Evolutionary conservation across 2,797 vertebrate species (phyloP).

Genomic region (Notolabrus celidotus): DNA sequence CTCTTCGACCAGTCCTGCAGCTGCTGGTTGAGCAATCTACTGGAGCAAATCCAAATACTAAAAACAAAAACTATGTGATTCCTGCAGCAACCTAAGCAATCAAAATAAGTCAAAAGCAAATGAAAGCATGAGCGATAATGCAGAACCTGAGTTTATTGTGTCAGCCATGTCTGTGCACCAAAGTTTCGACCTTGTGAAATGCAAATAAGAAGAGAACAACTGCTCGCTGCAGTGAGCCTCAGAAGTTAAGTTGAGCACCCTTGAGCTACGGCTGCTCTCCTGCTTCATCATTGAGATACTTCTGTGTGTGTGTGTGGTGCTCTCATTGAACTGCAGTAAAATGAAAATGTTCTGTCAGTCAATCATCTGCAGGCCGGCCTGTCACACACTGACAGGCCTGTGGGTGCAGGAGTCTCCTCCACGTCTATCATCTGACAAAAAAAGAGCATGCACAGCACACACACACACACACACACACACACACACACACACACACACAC

Average conservation of each 20-base stretch:
- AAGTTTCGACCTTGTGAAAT: neutral
- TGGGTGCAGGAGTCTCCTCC: conserved; percentile 19
- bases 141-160: too few species aligned
- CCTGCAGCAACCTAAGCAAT: neutral
- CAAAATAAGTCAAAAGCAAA: neutral
- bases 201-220: neutral
- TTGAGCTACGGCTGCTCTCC: neutral
- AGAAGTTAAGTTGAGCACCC: neutral
- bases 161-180: neutral
- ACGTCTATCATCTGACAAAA: conserved; percentile 24
- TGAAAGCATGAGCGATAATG: neutral
- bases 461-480: neutral
- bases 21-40: neutral
- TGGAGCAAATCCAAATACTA: neutral
- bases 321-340: conserved; percentile 19
- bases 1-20: neutral
- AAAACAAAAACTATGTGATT: neutral
- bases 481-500: conserved; percentile 1
- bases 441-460: neutral
- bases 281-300: neutral
- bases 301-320: neutral
- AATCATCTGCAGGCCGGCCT: conserved; percentile 36
- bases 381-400: conserved; percentile 42
- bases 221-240: neutral
- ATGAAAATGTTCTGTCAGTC: conserved; percentile 54